Evolutionary conservation across 1,140 invertebrate species (phyloP).

Genomic region (Stratiolaelaps scimitus): DNA sequence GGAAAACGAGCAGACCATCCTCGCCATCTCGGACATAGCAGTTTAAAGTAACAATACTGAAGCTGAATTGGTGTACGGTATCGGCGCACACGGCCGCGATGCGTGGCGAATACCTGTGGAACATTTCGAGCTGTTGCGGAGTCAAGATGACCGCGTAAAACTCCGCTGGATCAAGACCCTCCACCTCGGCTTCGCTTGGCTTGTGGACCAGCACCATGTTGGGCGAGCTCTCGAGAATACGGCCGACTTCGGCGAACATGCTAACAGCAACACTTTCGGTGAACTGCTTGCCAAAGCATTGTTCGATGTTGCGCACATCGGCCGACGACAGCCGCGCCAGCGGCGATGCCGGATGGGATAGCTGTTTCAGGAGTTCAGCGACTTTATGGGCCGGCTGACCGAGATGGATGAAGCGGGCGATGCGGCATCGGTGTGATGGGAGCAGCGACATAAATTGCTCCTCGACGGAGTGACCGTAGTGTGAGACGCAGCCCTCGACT

Average conservation of each 20-base stretch:
- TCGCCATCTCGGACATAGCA: slow-evolving; percentile 11
- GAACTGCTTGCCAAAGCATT: slow-evolving; percentile 24
- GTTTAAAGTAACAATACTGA: slow-evolving; percentile 23
- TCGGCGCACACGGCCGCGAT: slow-evolving; percentile 15
- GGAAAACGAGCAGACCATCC: background rate
- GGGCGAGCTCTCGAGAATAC: background rate
- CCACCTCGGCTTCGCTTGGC: background rate
- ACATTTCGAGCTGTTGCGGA: slow-evolving; percentile 7
- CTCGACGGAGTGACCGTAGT: slow-evolving; percentile 1
- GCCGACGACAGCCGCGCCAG: background rate
- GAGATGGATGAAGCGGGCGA: slow-evolving; percentile 18
- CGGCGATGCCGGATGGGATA: background rate
- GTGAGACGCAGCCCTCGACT: slow-evolving; percentile 14
- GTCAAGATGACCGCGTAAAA: slow-evolving; percentile 21
- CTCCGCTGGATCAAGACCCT: slow-evolving; percentile 14
- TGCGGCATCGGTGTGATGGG: slow-evolving; percentile 9
- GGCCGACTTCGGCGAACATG: slow-evolving; percentile 5
- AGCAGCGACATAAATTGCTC: slow-evolving; percentile 25
- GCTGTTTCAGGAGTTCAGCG: slow-evolving; percentile 18
- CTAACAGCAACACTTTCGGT: background rate
- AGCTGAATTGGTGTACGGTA: slow-evolving; percentile 9
- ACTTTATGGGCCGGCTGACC: slow-evolving; percentile 14
- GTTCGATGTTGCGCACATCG: slow-evolving; percentile 16
- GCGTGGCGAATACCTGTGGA: background rate
- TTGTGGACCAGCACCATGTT: slow-evolving; percentile 24